Evolutionary conservation across 1,140 invertebrate genomes (phyloP), one percentile per base, ranked within the genome.

Genomic region (Neodiprion virginianus): DNA sequence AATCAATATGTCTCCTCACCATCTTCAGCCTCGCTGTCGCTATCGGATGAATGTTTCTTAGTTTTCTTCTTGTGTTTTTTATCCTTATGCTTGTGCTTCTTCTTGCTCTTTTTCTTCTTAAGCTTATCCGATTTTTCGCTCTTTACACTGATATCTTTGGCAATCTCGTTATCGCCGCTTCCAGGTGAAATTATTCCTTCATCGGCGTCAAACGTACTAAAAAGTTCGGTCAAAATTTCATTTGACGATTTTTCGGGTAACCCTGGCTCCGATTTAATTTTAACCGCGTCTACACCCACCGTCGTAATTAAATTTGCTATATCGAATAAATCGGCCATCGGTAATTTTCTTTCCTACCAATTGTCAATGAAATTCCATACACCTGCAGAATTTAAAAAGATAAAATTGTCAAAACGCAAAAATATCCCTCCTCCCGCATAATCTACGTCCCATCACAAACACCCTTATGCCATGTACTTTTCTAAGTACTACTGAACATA

Each of bases 151-250:
- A 89, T 89, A 79, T 69, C 17, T 82, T 79, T 66, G 79, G 83
- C 77, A 84, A 89, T 80, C 81, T 88, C 72, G 10, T 77, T 53
- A 12, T 75, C 76, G 14, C 68, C 75, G 17, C 78, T 80, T 3
- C 72, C 74, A 53, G 77, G 81, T 21, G 77, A 86, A 49, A 48
- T 69, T 14, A 78, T 73, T 10, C 74, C 76, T n/a, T 74, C 75
- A 65, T 85, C 85, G n/a, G 84, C 82, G 74, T 94, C 92, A 80
- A 94, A 94, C 7, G 92, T 93, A 71, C 92, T 90, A 79, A 96
- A 96, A 0, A 96, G 87, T 85, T 95, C 94, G 0, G 93, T 93
- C 8, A 96, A 87, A 80, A 96, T 95, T 83, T 96, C 93, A 83
- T 92, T 93, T 0, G 94, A 95, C 7, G 94, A 93, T 80, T 94